Evolutionary conservation across 2,797 vertebrate species (phyloP).

Genomic region (Danio aesculapii): DNA sequence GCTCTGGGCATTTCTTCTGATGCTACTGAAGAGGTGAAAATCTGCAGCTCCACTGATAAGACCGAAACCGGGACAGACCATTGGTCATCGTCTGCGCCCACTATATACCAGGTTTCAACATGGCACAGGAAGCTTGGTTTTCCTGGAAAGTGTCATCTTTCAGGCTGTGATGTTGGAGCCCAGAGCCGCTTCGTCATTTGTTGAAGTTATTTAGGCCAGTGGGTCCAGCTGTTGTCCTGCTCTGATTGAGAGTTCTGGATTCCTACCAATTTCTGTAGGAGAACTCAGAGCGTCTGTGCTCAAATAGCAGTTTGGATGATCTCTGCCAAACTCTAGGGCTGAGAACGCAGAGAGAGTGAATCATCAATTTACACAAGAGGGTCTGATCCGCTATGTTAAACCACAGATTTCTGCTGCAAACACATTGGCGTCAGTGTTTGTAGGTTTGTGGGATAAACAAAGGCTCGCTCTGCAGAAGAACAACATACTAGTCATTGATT

Average conservation of each 20-base stretch:
- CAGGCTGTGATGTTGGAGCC: slow-evolving; percentile 60
- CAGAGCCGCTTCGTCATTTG: slow-evolving; percentile 70
- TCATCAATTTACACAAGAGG: slow-evolving; percentile 12
- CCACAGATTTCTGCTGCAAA: background rate
- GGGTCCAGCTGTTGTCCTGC: slow-evolving; percentile 54
- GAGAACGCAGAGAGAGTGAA: slow-evolving; percentile 13
- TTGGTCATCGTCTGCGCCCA: slow-evolving; percentile 68
- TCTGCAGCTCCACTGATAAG: slow-evolving; percentile 74
- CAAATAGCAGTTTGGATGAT: background rate
- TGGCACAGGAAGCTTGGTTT: slow-evolving; percentile 67
- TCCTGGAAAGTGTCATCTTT: slow-evolving; percentile 66
- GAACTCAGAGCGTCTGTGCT: slow-evolving; percentile 4
- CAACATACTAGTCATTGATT: slow-evolving; percentile 1
- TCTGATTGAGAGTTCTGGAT: slow-evolving; percentile 42
- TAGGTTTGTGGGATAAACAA: background rate
- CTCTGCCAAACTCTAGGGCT: slow-evolving; percentile 10
- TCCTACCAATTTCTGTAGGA: slow-evolving; percentile 10
- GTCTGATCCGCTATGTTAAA: background rate
- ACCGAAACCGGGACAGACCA: slow-evolving; percentile 65
- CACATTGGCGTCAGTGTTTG: background rate
- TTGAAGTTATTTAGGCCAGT: slow-evolving; percentile 66
- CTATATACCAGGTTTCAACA: slow-evolving; percentile 63
- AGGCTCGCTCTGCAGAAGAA: background rate
- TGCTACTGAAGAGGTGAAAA: slow-evolving; percentile 63
- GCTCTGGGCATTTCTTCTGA: slow-evolving; percentile 46